Conservation (phyloP, 1,140 invertebrate species). For the Homarus americanus region DNA sequence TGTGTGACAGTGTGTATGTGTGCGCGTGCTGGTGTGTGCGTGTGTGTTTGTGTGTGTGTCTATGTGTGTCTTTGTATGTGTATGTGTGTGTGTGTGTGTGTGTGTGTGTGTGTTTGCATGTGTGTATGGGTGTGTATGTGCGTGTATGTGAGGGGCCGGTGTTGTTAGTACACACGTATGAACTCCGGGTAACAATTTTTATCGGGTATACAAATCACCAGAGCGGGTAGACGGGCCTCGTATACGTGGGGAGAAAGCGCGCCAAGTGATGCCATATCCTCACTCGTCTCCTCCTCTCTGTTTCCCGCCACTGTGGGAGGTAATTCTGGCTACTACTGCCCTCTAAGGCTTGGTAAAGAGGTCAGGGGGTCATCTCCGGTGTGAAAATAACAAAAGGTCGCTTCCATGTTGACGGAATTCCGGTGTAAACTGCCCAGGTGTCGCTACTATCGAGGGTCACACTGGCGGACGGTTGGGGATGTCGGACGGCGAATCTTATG, state of each 20-base stretch:
- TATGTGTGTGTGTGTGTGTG: too few species aligned
- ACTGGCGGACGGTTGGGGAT: background rate
- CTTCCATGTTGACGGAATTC: slow-evolving; percentile 5
- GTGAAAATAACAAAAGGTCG: background rate
- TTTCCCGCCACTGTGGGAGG: background rate
- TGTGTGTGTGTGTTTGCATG: too few species aligned
- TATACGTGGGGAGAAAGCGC: slow-evolving; percentile 25
- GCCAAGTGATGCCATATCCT: slow-evolving; percentile 30
- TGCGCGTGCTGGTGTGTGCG: too few species aligned
- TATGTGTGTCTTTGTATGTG: too few species aligned
- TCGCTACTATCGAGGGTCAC: slow-evolving; percentile 21
- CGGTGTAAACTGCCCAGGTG: slow-evolving; percentile 15
- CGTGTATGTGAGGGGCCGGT: too few species aligned
- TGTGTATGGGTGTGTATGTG: too few species aligned
- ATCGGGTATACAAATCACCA: slow-evolving; percentile 41
- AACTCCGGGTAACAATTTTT: slow-evolving; percentile 26
- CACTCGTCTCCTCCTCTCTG: slow-evolving; percentile 3
- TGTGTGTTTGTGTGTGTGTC: too few species aligned
- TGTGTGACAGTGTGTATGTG: too few species aligned
- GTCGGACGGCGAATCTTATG: slow-evolving; percentile 42
- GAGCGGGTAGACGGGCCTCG: slow-evolving; percentile 6
- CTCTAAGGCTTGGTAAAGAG: background rate
- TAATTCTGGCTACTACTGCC: background rate
- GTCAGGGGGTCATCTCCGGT: background rate
- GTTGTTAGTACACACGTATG: background rate